These are phyloP conservation scores for Stenchaetothrips biformis DNA, from an alignment of 2,888 invertebrate species.

Conservation along the genomic window DNA sequence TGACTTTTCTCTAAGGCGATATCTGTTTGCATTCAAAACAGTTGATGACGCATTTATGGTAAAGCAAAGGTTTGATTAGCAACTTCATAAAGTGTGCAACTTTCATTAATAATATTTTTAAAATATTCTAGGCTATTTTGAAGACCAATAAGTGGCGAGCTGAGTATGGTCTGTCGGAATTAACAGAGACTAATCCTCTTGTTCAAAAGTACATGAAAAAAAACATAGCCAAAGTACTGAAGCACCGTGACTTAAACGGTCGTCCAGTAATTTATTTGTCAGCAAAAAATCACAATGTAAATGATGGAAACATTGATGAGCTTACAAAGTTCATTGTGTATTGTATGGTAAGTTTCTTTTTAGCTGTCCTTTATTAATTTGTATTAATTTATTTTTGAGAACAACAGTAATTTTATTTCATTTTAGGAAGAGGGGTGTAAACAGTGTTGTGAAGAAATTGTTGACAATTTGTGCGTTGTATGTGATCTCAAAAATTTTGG, in stretches of 20 bases:
- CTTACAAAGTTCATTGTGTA: constrained; percentile 73
- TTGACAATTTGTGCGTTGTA: constrained; percentile 73
- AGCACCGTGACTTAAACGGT: constrained; percentile 66
- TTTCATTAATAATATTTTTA: no score
- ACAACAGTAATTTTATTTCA: constrained; percentile 34
- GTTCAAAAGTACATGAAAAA: constrained; percentile 55
- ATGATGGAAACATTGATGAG: constrained; percentile 67
- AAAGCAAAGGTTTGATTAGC: constrained; percentile 31
- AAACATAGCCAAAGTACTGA: constrained; percentile 63
- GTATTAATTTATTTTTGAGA: constrained; percentile 24
- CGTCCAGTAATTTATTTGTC: constrained; percentile 75
- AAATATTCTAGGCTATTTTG: constrained; percentile 56
- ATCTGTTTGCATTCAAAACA: constrained; percentile 67
- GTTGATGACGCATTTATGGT: constrained; percentile 72
- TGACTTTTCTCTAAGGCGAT: constrained; percentile 65
- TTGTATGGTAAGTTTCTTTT: constrained; percentile 56
- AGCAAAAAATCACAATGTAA: constrained; percentile 64
- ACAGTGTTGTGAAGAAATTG: constrained; percentile 71
- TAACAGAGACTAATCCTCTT: constrained; percentile 52
- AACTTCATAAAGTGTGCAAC: no score
- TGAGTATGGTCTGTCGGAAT: constrained; percentile 62
- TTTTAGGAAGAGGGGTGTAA: constrained; percentile 69
- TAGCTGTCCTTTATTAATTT: constrained; percentile 18
- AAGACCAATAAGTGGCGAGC: constrained; percentile 76
- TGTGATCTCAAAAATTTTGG: constrained; percentile 72